Evolutionary conservation across 2,888 invertebrate genomes (phyloP).

Genomic region (Cinara cedri): DNA sequence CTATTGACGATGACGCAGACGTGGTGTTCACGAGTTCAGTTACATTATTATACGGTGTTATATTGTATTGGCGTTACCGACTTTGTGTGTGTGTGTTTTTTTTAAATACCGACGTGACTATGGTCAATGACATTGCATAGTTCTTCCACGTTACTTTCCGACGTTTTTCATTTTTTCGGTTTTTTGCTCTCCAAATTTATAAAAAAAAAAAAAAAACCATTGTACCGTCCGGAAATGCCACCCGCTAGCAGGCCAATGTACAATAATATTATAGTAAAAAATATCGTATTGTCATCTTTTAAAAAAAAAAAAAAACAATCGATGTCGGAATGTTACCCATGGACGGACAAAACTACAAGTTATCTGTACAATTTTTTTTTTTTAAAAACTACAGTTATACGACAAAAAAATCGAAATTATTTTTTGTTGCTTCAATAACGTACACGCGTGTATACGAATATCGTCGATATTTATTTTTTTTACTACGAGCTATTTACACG

Average conservation of each 20-base stretch:
- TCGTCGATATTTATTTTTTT: too few relatives aligned
- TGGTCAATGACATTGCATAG: slow-evolving; percentile 31
- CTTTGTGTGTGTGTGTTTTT: background rate
- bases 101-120: slow-evolving; percentile 14
- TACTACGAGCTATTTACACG: too few relatives aligned
- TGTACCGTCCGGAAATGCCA: slow-evolving; percentile 36
- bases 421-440: too few relatives aligned
- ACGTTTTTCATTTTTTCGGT: slow-evolving; percentile 6
- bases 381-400: too few relatives aligned
- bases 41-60: background rate
- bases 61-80: background rate
- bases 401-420: too few relatives aligned
- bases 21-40: background rate
- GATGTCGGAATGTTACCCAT: slow-evolving; percentile 31
- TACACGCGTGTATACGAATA: too few relatives aligned
- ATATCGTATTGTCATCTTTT: slow-evolving; percentile 31
- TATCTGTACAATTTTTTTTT: background rate
- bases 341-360: background rate
- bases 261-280: slow-evolving; percentile 28
- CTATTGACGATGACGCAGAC: too few relatives aligned
- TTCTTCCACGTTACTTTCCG: slow-evolving; percentile 10
- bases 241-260: slow-evolving; percentile 34
- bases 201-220: slow-evolving; percentile 38
- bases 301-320: slow-evolving; percentile 8
- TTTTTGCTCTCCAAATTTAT: background rate